Evolutionary conservation across 2,113 vertebrate species (phyloP), one percentile per base, ranked within the genome.

Genomic region (Melanostigma gelatinosum): DNA sequence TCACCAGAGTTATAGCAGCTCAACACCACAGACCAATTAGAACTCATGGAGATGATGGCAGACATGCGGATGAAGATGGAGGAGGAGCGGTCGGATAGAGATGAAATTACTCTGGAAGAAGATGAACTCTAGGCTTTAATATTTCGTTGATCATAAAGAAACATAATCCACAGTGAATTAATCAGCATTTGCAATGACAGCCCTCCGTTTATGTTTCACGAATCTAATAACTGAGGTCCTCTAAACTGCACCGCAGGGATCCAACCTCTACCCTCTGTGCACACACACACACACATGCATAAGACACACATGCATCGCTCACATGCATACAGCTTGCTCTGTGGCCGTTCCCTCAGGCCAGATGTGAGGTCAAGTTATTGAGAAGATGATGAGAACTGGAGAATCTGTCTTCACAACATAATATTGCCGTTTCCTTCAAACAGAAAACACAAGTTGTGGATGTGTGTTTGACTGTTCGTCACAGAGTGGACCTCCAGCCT

Each of bases 371-470:
- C 87, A 91, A 46, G 73, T 84, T 85, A 85, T 87, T 88, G 86
- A 91, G 84, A 89, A 55, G 81, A 84, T 90, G 90, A 92, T 94
- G 93, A 94, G 89, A 91, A 90, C 75, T 89, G 87, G n/a, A n/a
- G n/a, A n/a, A 90, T 94, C 93, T 94, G 93, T 95, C 94, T 81
- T 88, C 92, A 87, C 88, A 75, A 72, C 67, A 85, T 79, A 90
- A 93, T 92, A 93, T 89, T 83, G 72, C 67, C 22, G 77, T 87
- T 89, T 89, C 83, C 84, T 75, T 69, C 24, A 40, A 68, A 44
- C 34, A 12, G 57, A 82, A 82, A 82, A 64, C 34, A 36, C 15
- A 76, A 72, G 64, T 52, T 78, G 75, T 20, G 61, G 73, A 70
- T 82, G 75, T 77, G 75, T 61, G 66, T 85, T 75, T 84, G 89